Conservation (phyloP, 2,888 invertebrate genomes). For the Noctua janthe region DNA sequence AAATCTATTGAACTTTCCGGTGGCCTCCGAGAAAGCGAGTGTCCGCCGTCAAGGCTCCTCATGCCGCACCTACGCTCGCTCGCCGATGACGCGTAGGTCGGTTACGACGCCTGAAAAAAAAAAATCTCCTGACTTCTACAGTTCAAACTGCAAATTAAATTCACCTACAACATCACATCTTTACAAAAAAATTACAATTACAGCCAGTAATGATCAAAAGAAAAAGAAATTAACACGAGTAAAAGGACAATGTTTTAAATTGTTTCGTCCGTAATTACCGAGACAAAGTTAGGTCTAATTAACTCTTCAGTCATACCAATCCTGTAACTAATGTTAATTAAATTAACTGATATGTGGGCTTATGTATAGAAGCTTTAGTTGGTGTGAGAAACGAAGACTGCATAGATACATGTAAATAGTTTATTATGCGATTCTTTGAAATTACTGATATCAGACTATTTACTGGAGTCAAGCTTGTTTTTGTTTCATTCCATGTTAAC, state of each 20-base stretch:
- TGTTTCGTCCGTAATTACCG: conserved; percentile 20
- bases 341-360: not conserved
- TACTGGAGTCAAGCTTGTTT: no score
- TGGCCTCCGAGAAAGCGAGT: no score
- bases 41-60: no score
- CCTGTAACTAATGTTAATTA: conserved; percentile 16
- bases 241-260: conserved; percentile 24
- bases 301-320: conserved; percentile 16
- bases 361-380: not conserved
- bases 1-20: no score
- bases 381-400: not conserved
- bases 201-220: not conserved
- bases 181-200: not conserved
- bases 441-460: not conserved
- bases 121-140: not conserved
- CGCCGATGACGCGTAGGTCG: no score
- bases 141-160: not conserved
- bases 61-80: no score
- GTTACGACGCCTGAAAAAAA: no score
- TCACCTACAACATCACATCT: not conserved
- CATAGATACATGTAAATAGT: not conserved
- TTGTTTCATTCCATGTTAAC: no score
- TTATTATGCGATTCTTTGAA: no score
- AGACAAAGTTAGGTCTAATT: conserved; percentile 33
- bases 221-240: conserved; percentile 3